Evolutionary conservation across 2,797 vertebrate genomes (phyloP).

Genomic region (Cuniculus paca): DNA sequence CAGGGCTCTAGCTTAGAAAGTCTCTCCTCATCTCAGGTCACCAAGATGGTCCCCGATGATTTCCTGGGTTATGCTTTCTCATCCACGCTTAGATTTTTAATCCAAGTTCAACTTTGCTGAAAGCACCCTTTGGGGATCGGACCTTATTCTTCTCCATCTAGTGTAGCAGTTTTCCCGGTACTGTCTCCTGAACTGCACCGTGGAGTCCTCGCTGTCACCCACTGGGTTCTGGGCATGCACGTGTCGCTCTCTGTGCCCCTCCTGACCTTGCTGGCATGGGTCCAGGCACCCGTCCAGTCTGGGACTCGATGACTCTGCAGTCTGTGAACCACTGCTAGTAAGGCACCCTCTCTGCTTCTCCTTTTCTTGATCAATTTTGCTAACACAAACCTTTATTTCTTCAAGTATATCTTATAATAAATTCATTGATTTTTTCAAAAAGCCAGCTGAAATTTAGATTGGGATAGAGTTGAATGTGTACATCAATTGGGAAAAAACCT

Average conservation of each 20-base stretch:
- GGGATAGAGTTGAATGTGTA: not conserved
- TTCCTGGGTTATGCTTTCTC: not conserved
- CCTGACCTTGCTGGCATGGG: not conserved
- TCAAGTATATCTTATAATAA: not conserved
- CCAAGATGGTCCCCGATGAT: not conserved
- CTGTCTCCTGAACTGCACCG: too few relatives aligned
- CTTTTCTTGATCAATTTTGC: not conserved
- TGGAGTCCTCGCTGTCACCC: not conserved
- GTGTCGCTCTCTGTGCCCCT: not conserved
- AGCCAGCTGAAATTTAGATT: not conserved
- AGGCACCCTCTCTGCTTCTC: not conserved
- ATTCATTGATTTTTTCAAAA: not conserved
- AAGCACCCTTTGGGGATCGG: not conserved
- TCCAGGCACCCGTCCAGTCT: too few relatives aligned
- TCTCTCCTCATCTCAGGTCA: not conserved
- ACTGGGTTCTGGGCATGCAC: not conserved
- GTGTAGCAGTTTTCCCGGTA: not conserved
- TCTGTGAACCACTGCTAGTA: rapidly evolving
- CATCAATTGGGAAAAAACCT: not conserved
- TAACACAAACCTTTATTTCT: not conserved
- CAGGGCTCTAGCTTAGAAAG: not conserved
- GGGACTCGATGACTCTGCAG: not conserved
- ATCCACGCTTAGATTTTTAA: not conserved
- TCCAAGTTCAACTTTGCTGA: not conserved
- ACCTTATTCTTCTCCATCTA: not conserved